These are phyloP conservation scores for Eleutherodactylus coqui DNA, from an alignment of 2,797 vertebrate species.

Conservation along the genomic window DNA sequence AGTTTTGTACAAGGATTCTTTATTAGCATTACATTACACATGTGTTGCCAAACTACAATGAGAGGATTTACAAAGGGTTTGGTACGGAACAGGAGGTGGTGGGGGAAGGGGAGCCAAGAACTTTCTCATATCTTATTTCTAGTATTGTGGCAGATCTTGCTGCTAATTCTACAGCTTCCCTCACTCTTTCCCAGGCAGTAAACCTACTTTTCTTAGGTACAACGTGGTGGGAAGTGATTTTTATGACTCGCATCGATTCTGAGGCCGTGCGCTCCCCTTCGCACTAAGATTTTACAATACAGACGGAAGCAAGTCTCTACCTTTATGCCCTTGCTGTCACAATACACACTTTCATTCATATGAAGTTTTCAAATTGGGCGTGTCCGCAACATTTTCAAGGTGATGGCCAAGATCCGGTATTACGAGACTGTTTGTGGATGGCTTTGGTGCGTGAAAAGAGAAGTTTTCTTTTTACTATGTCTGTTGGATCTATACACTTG, in stretches of 20 bases:
- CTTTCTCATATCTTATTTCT: conserved; percentile 39
- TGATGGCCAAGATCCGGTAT: conserved; percentile 1
- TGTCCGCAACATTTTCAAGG: conserved; percentile 10
- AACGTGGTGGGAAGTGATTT: conserved; percentile 28
- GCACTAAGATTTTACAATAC: neutral
- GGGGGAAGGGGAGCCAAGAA: conserved; percentile 35
- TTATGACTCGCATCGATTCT: conserved; percentile 10
- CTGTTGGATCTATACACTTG: neutral
- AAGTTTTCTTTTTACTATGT: neutral
- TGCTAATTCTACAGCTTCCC: conserved; percentile 1
- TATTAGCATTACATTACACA: conserved; percentile 56
- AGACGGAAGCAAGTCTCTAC: conserved; percentile 13
- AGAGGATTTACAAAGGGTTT: conserved; percentile 47
- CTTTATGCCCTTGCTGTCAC: conserved; percentile 23
- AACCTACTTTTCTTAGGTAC: conserved; percentile 18
- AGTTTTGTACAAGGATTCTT: conserved; percentile 41
- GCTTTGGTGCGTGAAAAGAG: neutral
- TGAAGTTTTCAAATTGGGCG: neutral
- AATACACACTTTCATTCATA: conserved; percentile 22
- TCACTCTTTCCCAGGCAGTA: neutral
- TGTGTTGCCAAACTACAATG: conserved; percentile 54
- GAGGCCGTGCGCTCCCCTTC: neutral
- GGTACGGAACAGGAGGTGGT: conserved; percentile 34
- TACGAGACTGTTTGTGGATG: neutral
- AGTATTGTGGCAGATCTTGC: conserved; percentile 25